Evolutionary conservation across 2,797 vertebrate species (phyloP), one percentile per base, ranked within the genome.

Genomic region (Melanotaenia pygmaea): DNA sequence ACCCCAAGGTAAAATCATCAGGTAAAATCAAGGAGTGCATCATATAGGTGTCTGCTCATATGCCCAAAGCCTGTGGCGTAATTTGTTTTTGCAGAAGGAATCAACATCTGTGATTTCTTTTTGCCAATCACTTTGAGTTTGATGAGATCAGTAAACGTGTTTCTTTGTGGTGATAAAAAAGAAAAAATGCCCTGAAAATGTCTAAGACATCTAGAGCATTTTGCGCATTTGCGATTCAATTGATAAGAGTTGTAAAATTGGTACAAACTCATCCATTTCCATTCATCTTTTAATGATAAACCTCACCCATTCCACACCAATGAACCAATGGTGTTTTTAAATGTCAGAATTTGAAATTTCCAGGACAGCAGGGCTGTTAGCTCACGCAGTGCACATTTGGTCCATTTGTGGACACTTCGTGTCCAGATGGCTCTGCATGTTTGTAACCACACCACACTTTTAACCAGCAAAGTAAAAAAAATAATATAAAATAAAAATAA

Each of bases 361-460:
- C 34, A 40, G 5, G 13, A 69, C 69, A 77, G 30, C 43, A 78
- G n/a, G 62, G 69, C 13, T 64, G 53, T 76, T 30, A 65, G n/a
- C 62, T 4, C 66, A 59, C 2, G 70, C 68, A 72, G 38, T 28
- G 72, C 67, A 73, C 86, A 75, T 87, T 88, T 91, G 88, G 84
- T 70, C 74, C 80, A 60, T 89, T 82, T 88, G 78, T 75, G 83
- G 50, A 38, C 69, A 34, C 11, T 66, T 0, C 7, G 8, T 40
- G 37, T 78, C 80, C 86, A 84, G 70, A 64, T 86, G 80, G 84
- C 66, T 75, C 56, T 69, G 69, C 59, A 38, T 56, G 74, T 63
- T 63, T 76, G 47, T 59, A 37, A 26, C 26, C 24, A 57, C 28
- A 57, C 63, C 53, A 80, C 69, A 72, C 13, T 28, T n/a, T 59